Conservation (phyloP, 1,140 invertebrate species). For the Battus philenor region DNA sequence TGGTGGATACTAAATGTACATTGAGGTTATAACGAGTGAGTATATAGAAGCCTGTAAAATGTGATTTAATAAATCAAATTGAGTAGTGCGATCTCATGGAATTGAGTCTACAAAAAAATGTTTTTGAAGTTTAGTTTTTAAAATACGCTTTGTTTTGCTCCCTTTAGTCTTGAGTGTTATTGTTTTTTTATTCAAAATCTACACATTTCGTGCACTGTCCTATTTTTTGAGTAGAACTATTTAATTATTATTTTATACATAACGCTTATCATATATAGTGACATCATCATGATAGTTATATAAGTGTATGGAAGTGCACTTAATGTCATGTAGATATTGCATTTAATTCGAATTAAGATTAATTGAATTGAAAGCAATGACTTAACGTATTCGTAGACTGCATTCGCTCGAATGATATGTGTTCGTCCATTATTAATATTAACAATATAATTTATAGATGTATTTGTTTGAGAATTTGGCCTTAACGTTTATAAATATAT, state of each 20-base stretch:
- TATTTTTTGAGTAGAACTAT: conserved; percentile 21
- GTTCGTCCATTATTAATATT: conserved; percentile 71
- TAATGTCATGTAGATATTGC: conserved; percentile 48
- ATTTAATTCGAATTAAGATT: conserved; percentile 44
- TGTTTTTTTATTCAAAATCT: conserved; percentile 19
- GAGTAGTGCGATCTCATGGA: conserved; percentile 56
- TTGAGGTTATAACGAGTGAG: conserved; percentile 23
- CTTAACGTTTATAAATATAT: conserved; percentile 32
- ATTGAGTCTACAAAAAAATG: conserved; percentile 42
- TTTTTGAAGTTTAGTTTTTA: conserved; percentile 27
- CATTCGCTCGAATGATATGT: conserved; percentile 71
- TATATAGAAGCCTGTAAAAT: conserved; percentile 51
- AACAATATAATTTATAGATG: conserved; percentile 59
- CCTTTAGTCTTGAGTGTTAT: too few species aligned
- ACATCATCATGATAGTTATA: conserved; percentile 10
- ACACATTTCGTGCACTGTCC: conserved; percentile 50
- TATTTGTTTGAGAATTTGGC: conserved; percentile 60
- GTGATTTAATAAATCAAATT: conserved; percentile 54
- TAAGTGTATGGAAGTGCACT: conserved; percentile 55
- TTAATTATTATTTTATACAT: not conserved
- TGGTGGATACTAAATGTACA: conserved; percentile 15
- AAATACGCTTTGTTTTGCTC: too few species aligned
- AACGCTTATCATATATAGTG: not conserved
- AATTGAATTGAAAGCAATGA: conserved; percentile 59
- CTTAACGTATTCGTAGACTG: conserved; percentile 66